Evolutionary conservation across 2,113 vertebrate genomes (phyloP).

Genomic region (Scolopax mira): DNA sequence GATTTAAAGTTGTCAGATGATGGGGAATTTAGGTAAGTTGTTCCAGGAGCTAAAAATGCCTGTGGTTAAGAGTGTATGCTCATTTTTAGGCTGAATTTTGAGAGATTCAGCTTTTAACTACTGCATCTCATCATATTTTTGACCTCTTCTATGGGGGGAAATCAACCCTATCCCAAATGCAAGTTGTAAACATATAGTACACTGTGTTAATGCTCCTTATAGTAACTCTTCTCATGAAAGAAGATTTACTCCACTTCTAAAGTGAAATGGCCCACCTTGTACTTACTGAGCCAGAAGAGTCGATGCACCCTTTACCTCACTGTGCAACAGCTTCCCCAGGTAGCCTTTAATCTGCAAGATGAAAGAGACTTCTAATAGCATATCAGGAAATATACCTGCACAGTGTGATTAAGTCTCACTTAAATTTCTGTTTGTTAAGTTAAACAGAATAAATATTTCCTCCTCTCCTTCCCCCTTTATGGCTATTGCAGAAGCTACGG

Average conservation of each 20-base stretch:
- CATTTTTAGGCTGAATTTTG: constrained; percentile 14
- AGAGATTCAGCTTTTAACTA: not conserved
- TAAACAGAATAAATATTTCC: constrained; percentile 31
- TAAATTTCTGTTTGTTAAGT: constrained; percentile 10
- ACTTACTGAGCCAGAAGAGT: not conserved
- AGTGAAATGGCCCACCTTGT: constrained; percentile 2
- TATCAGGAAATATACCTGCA: constrained; percentile 29
- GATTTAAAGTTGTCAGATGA: constrained; percentile 48
- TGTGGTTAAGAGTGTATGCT: not conserved
- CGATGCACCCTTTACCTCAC: not conserved
- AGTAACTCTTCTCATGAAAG: not conserved
- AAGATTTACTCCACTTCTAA: not conserved
- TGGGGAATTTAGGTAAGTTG: constrained; percentile 22
- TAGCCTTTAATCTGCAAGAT: constrained; percentile 57
- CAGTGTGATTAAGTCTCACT: constrained; percentile 35
- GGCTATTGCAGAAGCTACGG: not conserved
- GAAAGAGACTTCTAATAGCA: constrained; percentile 5
- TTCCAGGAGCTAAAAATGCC: constrained; percentile 34
- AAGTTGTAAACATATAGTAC: not conserved
- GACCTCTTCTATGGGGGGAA: not conserved
- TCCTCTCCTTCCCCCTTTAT: not conserved
- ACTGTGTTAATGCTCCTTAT: not conserved
- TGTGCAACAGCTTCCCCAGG: constrained; percentile 7
- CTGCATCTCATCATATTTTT: not conserved
- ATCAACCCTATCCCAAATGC: not conserved